A percentile compares a stretch with the other conserved stretches of the same genome.
Evolutionary conservation across 2,113 vertebrate genomes (phyloP).

Genomic region (Corythaeola cristata): DNA sequence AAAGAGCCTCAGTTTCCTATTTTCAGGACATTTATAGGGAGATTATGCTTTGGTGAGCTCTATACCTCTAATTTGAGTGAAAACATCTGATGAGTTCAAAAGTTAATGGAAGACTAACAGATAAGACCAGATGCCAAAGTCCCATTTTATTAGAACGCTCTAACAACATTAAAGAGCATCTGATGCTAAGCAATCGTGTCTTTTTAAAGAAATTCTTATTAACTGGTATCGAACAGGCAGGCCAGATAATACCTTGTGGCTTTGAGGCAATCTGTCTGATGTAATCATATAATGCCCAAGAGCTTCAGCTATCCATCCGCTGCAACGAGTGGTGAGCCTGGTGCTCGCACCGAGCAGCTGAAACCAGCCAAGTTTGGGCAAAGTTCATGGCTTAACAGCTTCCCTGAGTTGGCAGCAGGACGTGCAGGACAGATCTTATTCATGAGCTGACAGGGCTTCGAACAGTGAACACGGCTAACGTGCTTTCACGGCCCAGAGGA

Average conservation of each 20-base stretch:
- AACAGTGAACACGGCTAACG: not conserved
- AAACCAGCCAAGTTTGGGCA: not conserved
- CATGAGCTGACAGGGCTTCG: not conserved
- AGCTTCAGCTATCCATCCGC: not conserved
- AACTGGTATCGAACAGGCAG: accelerated
- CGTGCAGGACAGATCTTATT: not conserved
- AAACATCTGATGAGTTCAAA: not conserved
- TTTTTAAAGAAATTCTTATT: not conserved
- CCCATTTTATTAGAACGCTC: not conserved
- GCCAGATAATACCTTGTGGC: not conserved
- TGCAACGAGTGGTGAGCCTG: not conserved
- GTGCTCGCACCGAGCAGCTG: not conserved
- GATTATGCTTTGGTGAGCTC: not conserved
- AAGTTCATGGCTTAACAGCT: not conserved
- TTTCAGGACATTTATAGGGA: not conserved
- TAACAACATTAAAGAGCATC: not conserved
- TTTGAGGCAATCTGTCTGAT: not conserved
- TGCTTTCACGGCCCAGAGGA: not conserved
- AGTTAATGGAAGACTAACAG: not conserved
- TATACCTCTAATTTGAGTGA: not conserved
- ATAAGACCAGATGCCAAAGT: not conserved
- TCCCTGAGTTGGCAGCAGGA: not conserved
- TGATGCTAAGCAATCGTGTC: not conserved
- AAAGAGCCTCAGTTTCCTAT: not conserved
- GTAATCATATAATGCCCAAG: not conserved